These are phyloP conservation scores for Polydrusus pterygomalis DNA, from an alignment of 2,888 invertebrate species.

Conservation along the genomic window DNA sequence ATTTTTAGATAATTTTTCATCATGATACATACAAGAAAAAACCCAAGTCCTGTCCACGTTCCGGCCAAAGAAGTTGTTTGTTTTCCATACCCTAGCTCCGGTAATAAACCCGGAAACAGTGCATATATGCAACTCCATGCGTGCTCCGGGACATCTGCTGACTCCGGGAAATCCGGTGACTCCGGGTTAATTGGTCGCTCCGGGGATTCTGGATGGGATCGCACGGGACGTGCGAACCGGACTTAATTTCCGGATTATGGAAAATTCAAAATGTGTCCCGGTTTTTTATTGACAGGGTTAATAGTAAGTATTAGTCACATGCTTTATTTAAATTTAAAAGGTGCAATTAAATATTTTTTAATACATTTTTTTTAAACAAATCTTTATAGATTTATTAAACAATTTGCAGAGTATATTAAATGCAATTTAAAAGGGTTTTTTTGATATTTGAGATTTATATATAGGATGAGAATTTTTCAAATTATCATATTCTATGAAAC, in stretches of 20 bases:
- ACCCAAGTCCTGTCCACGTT: background rate
- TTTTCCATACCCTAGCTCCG: background rate
- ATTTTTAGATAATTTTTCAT: background rate
- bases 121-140: slow-evolving; percentile 17
- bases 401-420: too few relatives aligned
- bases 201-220: background rate
- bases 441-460: too few relatives aligned
- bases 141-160: slow-evolving; percentile 7
- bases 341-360: too few relatives aligned
- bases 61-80: slow-evolving; percentile 4
- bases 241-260: slow-evolving; percentile 3
- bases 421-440: too few relatives aligned
- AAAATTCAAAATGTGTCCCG: background rate
- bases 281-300: background rate
- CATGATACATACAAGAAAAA: background rate
- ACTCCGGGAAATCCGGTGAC: background rate
- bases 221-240: background rate
- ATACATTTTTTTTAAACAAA: too few relatives aligned
- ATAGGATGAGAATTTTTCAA: too few relatives aligned
- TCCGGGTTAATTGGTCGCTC: background rate
- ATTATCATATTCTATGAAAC: too few relatives aligned
- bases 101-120: slow-evolving; percentile 27
- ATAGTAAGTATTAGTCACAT: background rate
- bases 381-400: too few relatives aligned
- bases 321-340: too few relatives aligned